Percentiles rank a stretch among this genome's conserved stretches.
Evolutionary conservation across 2,113 vertebrate species (phyloP).

Genomic region (Alexandromys fortis): DNA sequence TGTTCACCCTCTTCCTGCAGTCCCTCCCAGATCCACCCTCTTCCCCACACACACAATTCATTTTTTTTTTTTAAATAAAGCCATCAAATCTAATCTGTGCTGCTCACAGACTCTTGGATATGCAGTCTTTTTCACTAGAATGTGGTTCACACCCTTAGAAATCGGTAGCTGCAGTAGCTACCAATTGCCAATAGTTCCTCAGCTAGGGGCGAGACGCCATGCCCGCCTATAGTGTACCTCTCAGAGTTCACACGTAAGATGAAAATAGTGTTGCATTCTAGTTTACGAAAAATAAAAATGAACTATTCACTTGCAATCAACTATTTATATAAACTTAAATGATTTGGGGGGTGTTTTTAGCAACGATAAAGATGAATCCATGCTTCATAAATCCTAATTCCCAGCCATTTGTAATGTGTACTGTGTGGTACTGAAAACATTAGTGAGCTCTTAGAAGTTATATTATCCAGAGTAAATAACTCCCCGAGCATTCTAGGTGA

Average conservation of each 20-base stretch:
- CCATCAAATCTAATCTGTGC: not conserved
- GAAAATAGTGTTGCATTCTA: not conserved
- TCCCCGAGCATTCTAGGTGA: not conserved
- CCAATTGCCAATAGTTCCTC: not conserved
- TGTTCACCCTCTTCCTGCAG: not conserved
- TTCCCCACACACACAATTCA: not conserved
- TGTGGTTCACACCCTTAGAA: not conserved
- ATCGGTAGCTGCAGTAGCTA: not conserved
- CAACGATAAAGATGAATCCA: not conserved
- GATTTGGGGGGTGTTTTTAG: not conserved
- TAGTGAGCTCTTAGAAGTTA: not conserved
- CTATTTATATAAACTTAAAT: conserved; percentile 3
- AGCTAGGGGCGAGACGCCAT: not conserved
- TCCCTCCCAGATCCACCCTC: not conserved
- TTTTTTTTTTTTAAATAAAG: not conserved
- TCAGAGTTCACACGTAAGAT: not conserved
- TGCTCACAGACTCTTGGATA: not conserved
- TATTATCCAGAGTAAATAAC: not conserved
- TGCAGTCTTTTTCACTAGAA: not conserved
- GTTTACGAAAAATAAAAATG: not conserved
- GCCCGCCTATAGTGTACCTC: not conserved
- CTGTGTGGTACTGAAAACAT: not conserved
- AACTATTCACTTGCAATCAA: not conserved
- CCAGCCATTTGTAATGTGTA: not conserved
- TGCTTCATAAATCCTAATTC: not conserved